Evolutionary conservation across 2,888 invertebrate genomes (phyloP).

Genomic region (Mystacides longicornis): DNA sequence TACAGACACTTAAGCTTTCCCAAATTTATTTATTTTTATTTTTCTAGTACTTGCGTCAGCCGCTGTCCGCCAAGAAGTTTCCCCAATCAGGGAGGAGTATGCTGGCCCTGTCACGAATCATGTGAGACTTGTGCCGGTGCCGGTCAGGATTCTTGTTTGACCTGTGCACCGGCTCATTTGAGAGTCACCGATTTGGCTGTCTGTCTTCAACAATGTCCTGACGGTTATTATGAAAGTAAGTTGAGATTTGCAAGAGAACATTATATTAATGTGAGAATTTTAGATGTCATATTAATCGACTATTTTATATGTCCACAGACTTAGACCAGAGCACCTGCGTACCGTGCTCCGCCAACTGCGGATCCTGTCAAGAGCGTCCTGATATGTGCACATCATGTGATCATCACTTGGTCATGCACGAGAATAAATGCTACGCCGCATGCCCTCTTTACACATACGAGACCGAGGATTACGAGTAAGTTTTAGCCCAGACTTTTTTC

Average conservation of each 20-base stretch:
- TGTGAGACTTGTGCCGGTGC: conserved; percentile 86
- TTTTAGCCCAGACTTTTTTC: not conserved
- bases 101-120: conserved; percentile 83
- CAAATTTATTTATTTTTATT: conserved; percentile 1
- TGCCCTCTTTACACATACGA: conserved; percentile 79
- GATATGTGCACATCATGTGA: conserved; percentile 83
- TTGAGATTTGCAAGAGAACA: conserved; percentile 21
- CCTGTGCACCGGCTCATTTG: conserved; percentile 77
- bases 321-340: conserved; percentile 68
- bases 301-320: conserved; percentile 41
- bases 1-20: not conserved
- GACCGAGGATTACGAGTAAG: conserved; percentile 73
- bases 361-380: conserved; percentile 74
- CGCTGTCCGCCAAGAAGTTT: conserved; percentile 80
- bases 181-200: conserved; percentile 78
- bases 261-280: not conserved
- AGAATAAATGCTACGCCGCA: conserved; percentile 73
- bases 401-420: conserved; percentile 76
- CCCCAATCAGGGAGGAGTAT: conserved; percentile 70
- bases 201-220: conserved; percentile 82
- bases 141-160: conserved; percentile 77
- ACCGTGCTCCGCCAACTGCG: conserved; percentile 80
- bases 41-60: conserved; percentile 68
- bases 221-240: conserved; percentile 80
- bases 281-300: not conserved